These are phyloP conservation scores for Spilogale gracilis DNA, from an alignment of 2,113 vertebrate species.

Conservation along the genomic window DNA sequence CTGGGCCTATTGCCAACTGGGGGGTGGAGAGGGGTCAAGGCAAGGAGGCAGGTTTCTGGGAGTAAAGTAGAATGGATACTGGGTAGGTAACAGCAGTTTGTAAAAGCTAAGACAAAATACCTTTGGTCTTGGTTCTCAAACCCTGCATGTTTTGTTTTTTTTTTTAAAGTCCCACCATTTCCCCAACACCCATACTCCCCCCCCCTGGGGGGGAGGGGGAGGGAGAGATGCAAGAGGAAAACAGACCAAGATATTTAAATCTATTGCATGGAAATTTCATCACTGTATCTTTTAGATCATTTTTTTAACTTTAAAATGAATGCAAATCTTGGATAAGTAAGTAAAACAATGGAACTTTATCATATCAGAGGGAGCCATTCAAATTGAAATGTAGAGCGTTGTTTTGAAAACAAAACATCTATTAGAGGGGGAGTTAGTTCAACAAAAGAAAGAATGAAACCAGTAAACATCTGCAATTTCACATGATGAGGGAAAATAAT, in stretches of 20 bases:
- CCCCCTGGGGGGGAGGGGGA: no score
- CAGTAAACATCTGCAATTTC: constrained; percentile 58
- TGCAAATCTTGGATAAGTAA: constrained; percentile 65
- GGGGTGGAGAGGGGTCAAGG: no score
- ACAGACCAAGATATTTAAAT: constrained; percentile 20
- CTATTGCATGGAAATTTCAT: not conserved
- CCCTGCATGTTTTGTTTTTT: not conserved
- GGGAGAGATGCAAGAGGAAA: not conserved
- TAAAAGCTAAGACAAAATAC: constrained; percentile 9
- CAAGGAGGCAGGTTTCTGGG: not conserved
- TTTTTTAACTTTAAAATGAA: constrained; percentile 72
- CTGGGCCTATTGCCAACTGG: not conserved
- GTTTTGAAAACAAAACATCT: constrained; percentile 74
- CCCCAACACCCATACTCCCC: no score
- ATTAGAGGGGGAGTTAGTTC: constrained; percentile 36
- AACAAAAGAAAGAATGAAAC: constrained; percentile 62
- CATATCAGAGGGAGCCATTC: constrained; percentile 50
- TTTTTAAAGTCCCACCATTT: not conserved
- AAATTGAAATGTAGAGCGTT: constrained; percentile 44
- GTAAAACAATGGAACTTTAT: constrained; percentile 62
- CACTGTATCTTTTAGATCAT: constrained; percentile 55
- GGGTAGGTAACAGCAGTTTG: constrained; percentile 8
- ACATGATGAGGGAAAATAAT: not conserved
- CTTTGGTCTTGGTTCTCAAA: not conserved
- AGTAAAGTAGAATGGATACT: constrained; percentile 21